Evolutionary conservation across 2,888 invertebrate genomes (phyloP), one percentile per base, ranked within the genome.

Genomic region (Gortyna flavago): DNA sequence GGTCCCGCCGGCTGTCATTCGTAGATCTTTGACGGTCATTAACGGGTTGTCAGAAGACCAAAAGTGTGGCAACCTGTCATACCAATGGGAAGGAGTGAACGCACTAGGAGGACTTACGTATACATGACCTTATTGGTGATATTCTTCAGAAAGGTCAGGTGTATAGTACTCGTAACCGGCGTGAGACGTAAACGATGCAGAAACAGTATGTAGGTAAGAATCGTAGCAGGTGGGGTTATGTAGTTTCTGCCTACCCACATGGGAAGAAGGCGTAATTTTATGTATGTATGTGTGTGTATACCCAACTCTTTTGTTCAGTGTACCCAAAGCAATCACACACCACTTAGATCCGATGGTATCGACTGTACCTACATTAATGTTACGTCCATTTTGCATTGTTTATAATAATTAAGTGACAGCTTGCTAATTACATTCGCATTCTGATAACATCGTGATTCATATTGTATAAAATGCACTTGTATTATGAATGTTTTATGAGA

Each of bases 301-400:
- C 25, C 9, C 25, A 54, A 54, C 9, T n/a, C 29, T 29, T 57
- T 41, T 5, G 65, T 66, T 35, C 41, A 51, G 41, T 77, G 65
- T 79, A 79, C 83, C 18, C 16, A 38, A 2, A 51, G 66, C 38
- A 69, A 82, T 76, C 66, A 61, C 18, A 61, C 29, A 38, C 54
- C 70, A 61, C 79, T 82, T 65, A 84, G 32, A 69, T 18, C 44
- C 21, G 79, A 83, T 74, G 8, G 18, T 80, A 85, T 85, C 80
- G 7, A 2, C 18, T 11, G 57, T 38, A 44, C 62, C 32, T 38
- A n/a, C 48, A 32, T 48, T n/a, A 51, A 54, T 16, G 51, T 41
- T 35, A 38, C 41, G 8, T 51, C 61, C 67, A 48, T 44, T 74
- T 54, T 8, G 51, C 51, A 81, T 81, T 85, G 83, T 76, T 82